Base-by-base conservation (phyloP, 1,140 invertebrate species). In the Lucilia cuprina region DNA sequence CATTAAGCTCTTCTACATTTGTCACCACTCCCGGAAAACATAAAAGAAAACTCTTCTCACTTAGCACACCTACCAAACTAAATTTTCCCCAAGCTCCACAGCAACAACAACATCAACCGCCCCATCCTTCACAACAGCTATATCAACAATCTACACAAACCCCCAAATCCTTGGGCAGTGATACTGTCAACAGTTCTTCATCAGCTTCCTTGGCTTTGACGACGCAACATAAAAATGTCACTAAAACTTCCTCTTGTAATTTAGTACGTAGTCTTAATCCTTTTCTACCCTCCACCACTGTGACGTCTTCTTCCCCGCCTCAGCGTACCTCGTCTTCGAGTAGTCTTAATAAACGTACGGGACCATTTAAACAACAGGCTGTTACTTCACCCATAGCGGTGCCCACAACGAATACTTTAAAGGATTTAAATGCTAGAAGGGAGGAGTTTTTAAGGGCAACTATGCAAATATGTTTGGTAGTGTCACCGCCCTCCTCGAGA, bases 361-460 rank as follows among this genome's bases (percentile, higher is more conserved):
- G 74, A 74, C 75, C 89, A n/a, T 86, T 88, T 41, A 90, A 89
- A 74, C 86, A 87, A 87, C 75, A 87, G 74, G 87, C 85, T 14
- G 85, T 87, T 49, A 88, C 85, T 7, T 87, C 87, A 74, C 86
- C 87, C 5, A 85, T 86, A 21, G 84, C 87, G 8, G 80, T 88
- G 84, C 88, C 88, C 17, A n/a, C 82, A 74, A 47, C 70, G 34
- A n/a, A 30, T 75, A 30, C 30, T 13, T 41, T 77, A 19, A 19
- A 87, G 25, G 89, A 90, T 82, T 82, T 91, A n/a, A 88, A 89
- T 78, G 86, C 91, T 30, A 93, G 91, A 82, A 89, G 92, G 21
- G 92, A 93, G 84, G 92, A 93, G 86, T 93, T 93, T 83, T 85
- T 91, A 34, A 89, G 89, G 30, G 90, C 90, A 19, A 91, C 90